Evolutionary conservation across 2,888 invertebrate genomes (phyloP).

Genomic region (Protula sp.): DNA sequence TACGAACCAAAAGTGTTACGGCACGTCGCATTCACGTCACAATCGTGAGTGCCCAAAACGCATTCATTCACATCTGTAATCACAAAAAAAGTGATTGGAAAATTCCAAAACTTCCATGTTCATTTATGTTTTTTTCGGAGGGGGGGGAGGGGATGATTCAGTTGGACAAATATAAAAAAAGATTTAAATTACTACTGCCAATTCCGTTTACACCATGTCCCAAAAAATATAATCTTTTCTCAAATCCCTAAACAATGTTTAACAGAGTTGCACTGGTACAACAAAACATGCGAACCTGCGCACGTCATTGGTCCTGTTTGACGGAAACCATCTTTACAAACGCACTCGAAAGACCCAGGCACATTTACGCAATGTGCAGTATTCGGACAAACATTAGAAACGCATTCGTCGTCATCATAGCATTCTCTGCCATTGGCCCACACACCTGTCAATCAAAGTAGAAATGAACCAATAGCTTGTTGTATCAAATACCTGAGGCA

Average conservation of each 20-base stretch:
- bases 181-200: no score
- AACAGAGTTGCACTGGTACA: no score
- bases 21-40: slow-evolving; percentile 31
- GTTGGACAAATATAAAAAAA: no score
- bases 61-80: slow-evolving; percentile 77
- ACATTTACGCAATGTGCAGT: slow-evolving; percentile 10
- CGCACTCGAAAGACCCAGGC: slow-evolving; percentile 9
- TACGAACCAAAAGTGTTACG: slow-evolving; percentile 24
- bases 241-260: no score
- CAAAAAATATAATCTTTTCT: no score
- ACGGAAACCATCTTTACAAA: slow-evolving; percentile 10
- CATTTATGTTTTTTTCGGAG: no score
- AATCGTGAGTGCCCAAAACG: slow-evolving; percentile 19
- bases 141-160: no score
- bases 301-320: no score
- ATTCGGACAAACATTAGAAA: slow-evolving; percentile 2
- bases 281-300: no score
- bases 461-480: no score
- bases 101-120: background rate
- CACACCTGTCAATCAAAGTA: background rate
- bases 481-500: no score
- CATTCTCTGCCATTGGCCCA: slow-evolving; percentile 15
- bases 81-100: background rate
- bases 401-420: slow-evolving; percentile 12
- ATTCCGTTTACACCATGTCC: no score